A percentile compares a stretch with the other conserved stretches of the same genome.
These are phyloP conservation scores for Trachelipus rathkii DNA, from an alignment of 1,140 invertebrate species.

Conservation along the genomic window DNA sequence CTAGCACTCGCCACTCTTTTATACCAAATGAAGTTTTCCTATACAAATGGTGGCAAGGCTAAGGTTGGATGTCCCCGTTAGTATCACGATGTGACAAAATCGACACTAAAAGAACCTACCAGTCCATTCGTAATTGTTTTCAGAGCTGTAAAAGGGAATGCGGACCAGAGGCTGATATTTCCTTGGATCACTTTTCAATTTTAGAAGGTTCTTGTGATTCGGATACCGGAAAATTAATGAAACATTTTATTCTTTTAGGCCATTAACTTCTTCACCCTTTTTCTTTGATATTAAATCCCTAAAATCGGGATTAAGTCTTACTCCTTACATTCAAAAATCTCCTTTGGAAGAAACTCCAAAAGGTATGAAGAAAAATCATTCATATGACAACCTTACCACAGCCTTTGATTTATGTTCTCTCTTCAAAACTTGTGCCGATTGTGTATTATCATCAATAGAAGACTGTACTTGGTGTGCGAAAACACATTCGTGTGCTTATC, in stretches of 20 bases:
- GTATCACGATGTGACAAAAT: slow-evolving; percentile 23
- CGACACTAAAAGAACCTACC: slow-evolving; percentile 25
- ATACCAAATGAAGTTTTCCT: slow-evolving; percentile 28
- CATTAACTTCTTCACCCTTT: slow-evolving; percentile 17
- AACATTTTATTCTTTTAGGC: slow-evolving; percentile 11
- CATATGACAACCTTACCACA: neutral
- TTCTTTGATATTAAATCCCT: neutral
- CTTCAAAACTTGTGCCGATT: neutral
- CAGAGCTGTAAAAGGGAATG: slow-evolving; percentile 27
- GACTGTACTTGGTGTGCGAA: neutral
- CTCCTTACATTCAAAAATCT: neutral
- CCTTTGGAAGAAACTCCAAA: neutral
- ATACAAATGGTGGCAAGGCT: slow-evolving; percentile 31
- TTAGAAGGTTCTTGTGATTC: slow-evolving; percentile 26
- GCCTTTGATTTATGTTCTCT: neutral
- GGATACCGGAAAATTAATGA: neutral
- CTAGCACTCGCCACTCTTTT: neutral
- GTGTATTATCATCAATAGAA: neutral
- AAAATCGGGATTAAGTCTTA: neutral
- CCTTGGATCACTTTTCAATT: slow-evolving; percentile 35
- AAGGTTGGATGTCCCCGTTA: slow-evolving; percentile 34
- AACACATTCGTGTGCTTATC: neutral
- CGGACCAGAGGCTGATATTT: slow-evolving; percentile 40
- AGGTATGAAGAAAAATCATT: neutral
- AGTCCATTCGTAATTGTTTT: slow-evolving; percentile 31